A percentile compares a stretch with the other conserved stretches of the same genome.
These are phyloP conservation scores for Hirundichthys speculiger DNA, from an alignment of 2,113 vertebrate species.

Conservation along the genomic window DNA sequence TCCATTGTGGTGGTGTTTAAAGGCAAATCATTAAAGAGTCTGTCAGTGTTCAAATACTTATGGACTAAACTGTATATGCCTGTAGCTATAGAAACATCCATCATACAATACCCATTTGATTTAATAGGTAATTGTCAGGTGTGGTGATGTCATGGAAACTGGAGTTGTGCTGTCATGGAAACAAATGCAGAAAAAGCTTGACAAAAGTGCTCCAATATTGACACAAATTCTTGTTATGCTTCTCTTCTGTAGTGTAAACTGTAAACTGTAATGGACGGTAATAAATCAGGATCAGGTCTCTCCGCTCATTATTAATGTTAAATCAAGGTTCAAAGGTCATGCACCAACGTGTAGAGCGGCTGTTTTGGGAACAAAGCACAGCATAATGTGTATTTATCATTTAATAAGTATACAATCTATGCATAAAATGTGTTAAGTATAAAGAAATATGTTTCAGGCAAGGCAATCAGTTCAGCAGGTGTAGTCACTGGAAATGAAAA, in stretches of 20 bases:
- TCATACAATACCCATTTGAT: neutral
- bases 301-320: neutral
- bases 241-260: neutral
- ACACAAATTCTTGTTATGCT: neutral
- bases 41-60: no score
- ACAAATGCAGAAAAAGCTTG: slow-evolving; percentile 22
- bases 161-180: neutral
- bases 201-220: neutral
- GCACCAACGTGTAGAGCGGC: neutral
- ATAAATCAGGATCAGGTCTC: no score
- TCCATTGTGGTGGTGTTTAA: no score
- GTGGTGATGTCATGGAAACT: neutral
- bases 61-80: no score
- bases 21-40: no score
- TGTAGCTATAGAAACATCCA: neutral
- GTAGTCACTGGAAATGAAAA: slow-evolving; percentile 45
- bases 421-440: slow-evolving; percentile 21
- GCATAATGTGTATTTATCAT: neutral
- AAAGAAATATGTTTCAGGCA: slow-evolving; percentile 13
- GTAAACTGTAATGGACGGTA: neutral
- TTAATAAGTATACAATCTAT: neutral
- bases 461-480: slow-evolving; percentile 54
- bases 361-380: neutral
- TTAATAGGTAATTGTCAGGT: neutral
- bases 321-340: no score